Evolutionary conservation across 1,140 invertebrate species (phyloP), one percentile per base, ranked within the genome.

Genomic region (Brachionus rotundiformis): DNA sequence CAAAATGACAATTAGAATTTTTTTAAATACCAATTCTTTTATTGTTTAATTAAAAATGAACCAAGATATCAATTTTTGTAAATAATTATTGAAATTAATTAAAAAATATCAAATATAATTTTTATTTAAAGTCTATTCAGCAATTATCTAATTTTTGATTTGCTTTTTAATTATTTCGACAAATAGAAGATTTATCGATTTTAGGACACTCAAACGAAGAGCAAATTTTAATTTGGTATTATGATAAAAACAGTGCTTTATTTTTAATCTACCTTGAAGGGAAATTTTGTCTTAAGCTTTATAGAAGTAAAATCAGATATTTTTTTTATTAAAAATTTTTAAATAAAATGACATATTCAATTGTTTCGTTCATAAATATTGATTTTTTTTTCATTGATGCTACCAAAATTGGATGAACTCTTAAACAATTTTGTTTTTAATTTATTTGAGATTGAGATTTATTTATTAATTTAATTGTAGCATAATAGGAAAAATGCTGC

Each of bases 361-460:
- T 68, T 23, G 16, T 68, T 68, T 36, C 8, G 10, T 16, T 19
- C 31, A 36, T 36, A 68, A 68, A 23, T 19, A 68, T 33, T 36
- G 33, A 68, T 19, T 36, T 36, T 19, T 68, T n/a, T 68, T 49
- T 49, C 16, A 49, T 54, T 1, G 23, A 54, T 54, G 5, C 19
- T 54, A 19, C n/a, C 7, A 19, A 4, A 23, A 19, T n/a, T 54
- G 47, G 16, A 54, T 54, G 1, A 19, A 19, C n/a, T 49, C 47
- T 33, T 36, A 36, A 19, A 19, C 1, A 68, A 33, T 68, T 31
- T 63, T 63, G 10, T 68, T 39, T 68, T 68, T 39, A 39, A 68
- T 68, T 31, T 68, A 33, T 68, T 68, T 68, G 63, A 68, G 36
- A 68, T 68, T 68, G 63, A 68, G 36, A 68, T 36, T 68, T 36